Conservation (phyloP, 2,888 invertebrate genomes). For the Mimachlamys varia region DNA sequence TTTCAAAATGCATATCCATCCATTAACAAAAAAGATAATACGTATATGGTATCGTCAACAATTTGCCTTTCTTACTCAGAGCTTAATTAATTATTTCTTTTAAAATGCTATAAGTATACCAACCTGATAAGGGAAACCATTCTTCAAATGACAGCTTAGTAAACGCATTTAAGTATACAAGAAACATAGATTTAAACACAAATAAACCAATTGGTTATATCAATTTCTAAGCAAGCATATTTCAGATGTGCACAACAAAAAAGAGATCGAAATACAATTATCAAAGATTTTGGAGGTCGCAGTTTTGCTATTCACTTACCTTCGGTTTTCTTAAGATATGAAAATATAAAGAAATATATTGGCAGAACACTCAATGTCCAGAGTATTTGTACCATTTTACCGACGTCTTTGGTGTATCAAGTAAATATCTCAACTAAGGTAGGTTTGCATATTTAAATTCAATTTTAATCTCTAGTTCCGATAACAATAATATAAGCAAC, state of each 20-base stretch:
- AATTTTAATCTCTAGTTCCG: neutral
- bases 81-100: no score
- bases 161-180: neutral
- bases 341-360: neutral
- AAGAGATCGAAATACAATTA: neutral
- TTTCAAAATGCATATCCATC: no score
- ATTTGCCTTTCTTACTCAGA: no score
- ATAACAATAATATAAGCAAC: neutral
- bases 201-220: no score
- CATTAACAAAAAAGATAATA: no score
- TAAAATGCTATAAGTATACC: neutral
- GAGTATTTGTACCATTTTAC: neutral
- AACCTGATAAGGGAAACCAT: no score
- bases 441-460: neutral
- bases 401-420: neutral
- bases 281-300: neutral
- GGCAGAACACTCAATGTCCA: neutral
- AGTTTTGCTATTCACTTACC: neutral
- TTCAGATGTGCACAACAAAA: neutral
- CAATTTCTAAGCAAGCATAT: neutral
- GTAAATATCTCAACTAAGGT: neutral
- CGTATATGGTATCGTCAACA: no score
- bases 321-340: neutral
- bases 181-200: no score
- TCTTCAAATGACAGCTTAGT: no score